Conservation (phyloP, 2,888 invertebrate species). For the Atherix ibis region DNA sequence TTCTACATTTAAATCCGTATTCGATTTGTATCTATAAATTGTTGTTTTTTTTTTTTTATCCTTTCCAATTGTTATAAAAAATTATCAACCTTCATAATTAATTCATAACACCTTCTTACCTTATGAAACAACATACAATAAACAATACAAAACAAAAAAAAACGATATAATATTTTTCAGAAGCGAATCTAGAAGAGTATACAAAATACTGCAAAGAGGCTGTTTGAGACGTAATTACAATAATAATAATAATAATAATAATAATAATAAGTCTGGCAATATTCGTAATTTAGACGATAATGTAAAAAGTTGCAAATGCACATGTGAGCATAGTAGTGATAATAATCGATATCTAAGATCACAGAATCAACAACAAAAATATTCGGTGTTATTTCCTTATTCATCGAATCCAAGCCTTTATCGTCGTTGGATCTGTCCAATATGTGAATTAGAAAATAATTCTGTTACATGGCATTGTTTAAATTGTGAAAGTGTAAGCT, state of each 20-base stretch:
- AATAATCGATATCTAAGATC: slow-evolving; percentile 4
- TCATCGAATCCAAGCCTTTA: slow-evolving; percentile 33
- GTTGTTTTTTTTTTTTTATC: no score
- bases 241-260: slow-evolving; percentile 17
- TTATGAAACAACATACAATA: no score
- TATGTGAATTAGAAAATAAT: slow-evolving; percentile 30
- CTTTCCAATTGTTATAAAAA: no score
- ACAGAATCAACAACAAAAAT: slow-evolving; percentile 2
- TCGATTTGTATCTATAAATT: no score
- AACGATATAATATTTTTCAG: no score
- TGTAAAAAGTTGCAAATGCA: no score
- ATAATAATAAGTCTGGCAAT: slow-evolving; percentile 3
- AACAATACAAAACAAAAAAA: no score
- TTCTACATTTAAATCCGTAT: no score
- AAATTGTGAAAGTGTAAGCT: slow-evolving; percentile 32
- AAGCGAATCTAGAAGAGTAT: slow-evolving; percentile 28
- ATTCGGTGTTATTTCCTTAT: slow-evolving; percentile 23
- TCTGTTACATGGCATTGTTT: slow-evolving; percentile 34
- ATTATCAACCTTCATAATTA: no score
- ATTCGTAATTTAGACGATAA: no score
- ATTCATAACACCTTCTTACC: no score
- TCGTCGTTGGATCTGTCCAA: slow-evolving; percentile 33
- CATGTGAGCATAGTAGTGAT: slow-evolving; percentile 1
- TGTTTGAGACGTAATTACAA: slow-evolving; percentile 29
- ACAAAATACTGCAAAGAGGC: slow-evolving; percentile 30